Evolutionary conservation across 2,888 invertebrate species (phyloP), one percentile per base, ranked within the genome.

Genomic region (Lasioglossum villosulum): DNA sequence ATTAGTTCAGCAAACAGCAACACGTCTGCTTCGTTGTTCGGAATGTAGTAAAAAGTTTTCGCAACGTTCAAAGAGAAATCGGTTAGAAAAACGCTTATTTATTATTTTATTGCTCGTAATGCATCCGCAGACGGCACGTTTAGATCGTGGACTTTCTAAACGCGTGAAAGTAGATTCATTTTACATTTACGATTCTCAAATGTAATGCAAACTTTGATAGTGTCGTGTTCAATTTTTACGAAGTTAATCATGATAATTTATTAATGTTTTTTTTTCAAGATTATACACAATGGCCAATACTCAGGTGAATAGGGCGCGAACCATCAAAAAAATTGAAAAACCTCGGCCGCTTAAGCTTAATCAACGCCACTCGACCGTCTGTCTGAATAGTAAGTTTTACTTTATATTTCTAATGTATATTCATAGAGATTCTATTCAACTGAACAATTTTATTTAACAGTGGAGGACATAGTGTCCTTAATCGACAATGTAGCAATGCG

Each of bases 401-500:
- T 72, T 48, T 30, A 45, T 45, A 23, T 75, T 37, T 45, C 0
- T 72, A 42, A 63, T 27, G 6, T 37, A 23, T 1, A 52, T 30
- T 66, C 72, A 71, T 78, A 80, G 42, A 66, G 12, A n/a, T 56
- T 68, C 14, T 59, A 59, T 73, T 66, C 34, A 78, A 6, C 56
- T 68, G 16, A 8, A 83, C 59, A 19, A 80, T 83, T 66, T 8
- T 66, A 34, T 81, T 72, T 75, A 4, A 56, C 66, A 95, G 95
- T 93, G 93, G 98, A 98, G 96, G 97, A 97, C 95, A 96, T 98
- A 90, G 97, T 98, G 95, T 97, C 97, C 95, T 96, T 98, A 94
- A 97, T 98, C 92, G 98, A 98, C 95, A 97, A 97, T 95, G 97
- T 98, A 90, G 97, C 98, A 82, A 96, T 97, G 92, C 96, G 97